Conservation (phyloP, 2,797 vertebrate species). For the Arrhamphus sclerolepis region DNA sequence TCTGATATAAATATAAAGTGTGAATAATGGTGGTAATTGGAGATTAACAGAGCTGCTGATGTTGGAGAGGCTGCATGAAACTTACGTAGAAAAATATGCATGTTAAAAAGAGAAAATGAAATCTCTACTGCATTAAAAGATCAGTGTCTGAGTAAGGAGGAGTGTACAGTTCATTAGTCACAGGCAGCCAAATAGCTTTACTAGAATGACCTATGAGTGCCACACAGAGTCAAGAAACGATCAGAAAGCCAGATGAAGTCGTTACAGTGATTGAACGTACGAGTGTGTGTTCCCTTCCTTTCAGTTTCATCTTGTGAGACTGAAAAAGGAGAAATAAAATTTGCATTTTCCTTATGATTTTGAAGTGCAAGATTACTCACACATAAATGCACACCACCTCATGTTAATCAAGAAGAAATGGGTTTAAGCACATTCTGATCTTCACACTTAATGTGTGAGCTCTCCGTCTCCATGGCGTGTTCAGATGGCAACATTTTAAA, state of each 20-base stretch:
- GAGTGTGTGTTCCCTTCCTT: neutral
- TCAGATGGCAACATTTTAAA: slow-evolving; percentile 7
- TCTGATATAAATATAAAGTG: neutral
- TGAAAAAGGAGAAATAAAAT: neutral
- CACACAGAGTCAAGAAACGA: slow-evolving; percentile 9
- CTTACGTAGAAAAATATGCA: slow-evolving; percentile 2
- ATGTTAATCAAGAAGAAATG: no score
- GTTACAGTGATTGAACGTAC: slow-evolving; percentile 1
- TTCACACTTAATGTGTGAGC: no score
- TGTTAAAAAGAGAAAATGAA: slow-evolving; percentile 59
- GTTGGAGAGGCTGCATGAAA: slow-evolving; percentile 12
- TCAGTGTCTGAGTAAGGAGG: slow-evolving; percentile 48
- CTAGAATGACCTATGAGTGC: slow-evolving; percentile 34
- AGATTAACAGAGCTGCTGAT: slow-evolving; percentile 10
- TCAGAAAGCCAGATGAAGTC: slow-evolving; percentile 25
- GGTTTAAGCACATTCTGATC: no score
- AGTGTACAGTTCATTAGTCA: slow-evolving; percentile 61
- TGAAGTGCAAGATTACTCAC: no score
- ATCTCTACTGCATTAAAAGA: slow-evolving; percentile 47
- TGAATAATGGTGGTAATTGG: neutral
- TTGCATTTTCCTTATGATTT: slow-evolving; percentile 14
- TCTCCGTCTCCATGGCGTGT: neutral
- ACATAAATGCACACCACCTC: neutral
- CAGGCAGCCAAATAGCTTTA: slow-evolving; percentile 31
- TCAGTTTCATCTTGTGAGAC: neutral